phyloP scores from a whole-genome alignment of 2,113 vertebrate genomes.

The Panthera leo region DNA sequence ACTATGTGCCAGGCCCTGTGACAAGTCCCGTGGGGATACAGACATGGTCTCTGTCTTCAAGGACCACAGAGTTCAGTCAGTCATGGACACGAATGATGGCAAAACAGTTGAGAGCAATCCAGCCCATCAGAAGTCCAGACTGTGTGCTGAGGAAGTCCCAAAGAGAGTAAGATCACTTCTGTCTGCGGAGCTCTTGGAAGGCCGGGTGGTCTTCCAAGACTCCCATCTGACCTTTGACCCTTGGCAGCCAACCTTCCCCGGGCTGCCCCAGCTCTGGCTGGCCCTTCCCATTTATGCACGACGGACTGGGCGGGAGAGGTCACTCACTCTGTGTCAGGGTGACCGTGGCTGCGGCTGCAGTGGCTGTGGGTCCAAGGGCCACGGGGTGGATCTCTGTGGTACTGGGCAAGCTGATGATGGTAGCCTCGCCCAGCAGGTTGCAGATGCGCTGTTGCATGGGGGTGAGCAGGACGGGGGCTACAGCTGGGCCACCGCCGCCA shows the following conservation, averaged over 20 bases:
- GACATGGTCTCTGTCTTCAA: constrained; percentile 47
- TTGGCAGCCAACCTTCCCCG: constrained; percentile 57
- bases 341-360: constrained; percentile 88
- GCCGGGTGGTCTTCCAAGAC: constrained; percentile 46
- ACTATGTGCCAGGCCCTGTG: neutral
- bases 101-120: neutral
- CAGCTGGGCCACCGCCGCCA: constrained; percentile 67
- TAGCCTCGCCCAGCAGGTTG: constrained; percentile 96
- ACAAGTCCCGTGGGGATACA: neutral
- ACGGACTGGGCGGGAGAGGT: constrained; percentile 66
- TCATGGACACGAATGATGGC: constrained; percentile 23
- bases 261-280: constrained; percentile 45
- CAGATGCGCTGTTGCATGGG: constrained; percentile 98
- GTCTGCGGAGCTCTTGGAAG: constrained; percentile 17
- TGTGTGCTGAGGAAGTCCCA: constrained; percentile 12
- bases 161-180: neutral
- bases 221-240: constrained; percentile 58
- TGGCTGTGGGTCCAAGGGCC: constrained; percentile 90
- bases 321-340: constrained; percentile 95
- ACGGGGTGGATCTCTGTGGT: constrained; percentile 83
- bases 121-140: constrained; percentile 6
- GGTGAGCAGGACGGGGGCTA: constrained; percentile 93
- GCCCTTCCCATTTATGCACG: constrained; percentile 68
- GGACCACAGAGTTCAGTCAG: neutral
- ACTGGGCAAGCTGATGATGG: constrained; percentile 94